Evolutionary conservation across 1,140 invertebrate genomes (phyloP).

Genomic region (Saxidomus purpurata): DNA sequence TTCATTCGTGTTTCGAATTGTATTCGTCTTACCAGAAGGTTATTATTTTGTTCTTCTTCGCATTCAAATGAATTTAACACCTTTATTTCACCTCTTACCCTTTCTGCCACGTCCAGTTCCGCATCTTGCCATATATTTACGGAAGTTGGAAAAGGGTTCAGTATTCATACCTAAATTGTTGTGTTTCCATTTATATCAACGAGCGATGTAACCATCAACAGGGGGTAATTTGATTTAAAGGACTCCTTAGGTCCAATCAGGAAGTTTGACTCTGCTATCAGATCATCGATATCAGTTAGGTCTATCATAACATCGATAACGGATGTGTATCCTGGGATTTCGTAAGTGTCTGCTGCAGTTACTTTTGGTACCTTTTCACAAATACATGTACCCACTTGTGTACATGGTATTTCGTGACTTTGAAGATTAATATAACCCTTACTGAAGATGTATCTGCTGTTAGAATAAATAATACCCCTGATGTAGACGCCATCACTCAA

Average conservation of each 20-base stretch:
- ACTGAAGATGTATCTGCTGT: background rate
- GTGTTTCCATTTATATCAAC: background rate
- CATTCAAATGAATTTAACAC: background rate
- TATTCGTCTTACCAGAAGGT: background rate
- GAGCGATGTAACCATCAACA: background rate
- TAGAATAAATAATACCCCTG: too few species aligned
- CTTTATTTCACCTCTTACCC: background rate
- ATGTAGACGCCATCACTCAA: too few species aligned
- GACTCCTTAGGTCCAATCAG: constrained; percentile 4
- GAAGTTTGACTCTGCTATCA: background rate
- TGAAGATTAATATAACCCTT: background rate
- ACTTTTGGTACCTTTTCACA: background rate
- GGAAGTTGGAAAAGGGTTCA: background rate
- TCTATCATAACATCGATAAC: background rate
- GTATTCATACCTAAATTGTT: background rate
- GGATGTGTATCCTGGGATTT: background rate
- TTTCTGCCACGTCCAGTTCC: background rate
- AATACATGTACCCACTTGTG: background rate
- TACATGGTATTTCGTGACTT: background rate
- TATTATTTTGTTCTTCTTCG: background rate
- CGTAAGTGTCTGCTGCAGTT: background rate
- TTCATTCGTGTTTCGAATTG: background rate
- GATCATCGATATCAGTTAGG: background rate
- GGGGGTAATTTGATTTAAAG: constrained; percentile 16
- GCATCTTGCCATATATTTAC: constrained; percentile 7